Evolutionary conservation across 2,797 vertebrate genomes (phyloP).

Genomic region (Clarias pachynema): DNA sequence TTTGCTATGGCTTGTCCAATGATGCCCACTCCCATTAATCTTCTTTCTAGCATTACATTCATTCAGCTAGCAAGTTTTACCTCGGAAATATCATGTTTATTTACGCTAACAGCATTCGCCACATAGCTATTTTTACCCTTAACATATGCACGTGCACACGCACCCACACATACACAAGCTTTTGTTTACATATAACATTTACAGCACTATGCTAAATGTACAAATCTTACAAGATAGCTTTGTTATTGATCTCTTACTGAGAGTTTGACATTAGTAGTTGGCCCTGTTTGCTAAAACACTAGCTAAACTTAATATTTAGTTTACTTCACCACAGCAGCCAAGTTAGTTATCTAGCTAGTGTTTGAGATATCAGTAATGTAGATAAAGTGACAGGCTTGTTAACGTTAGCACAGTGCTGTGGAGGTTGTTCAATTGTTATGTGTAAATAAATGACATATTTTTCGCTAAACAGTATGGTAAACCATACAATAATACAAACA

Average conservation of each 20-base stretch:
- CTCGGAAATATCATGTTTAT: constrained; percentile 10
- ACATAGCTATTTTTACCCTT: constrained; percentile 1
- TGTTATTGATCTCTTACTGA: background rate
- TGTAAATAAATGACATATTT: background rate
- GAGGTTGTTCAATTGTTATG: background rate
- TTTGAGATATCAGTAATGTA: background rate
- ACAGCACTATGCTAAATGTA: background rate
- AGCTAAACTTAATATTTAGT: background rate
- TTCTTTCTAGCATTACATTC: constrained; percentile 11
- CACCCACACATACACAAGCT: background rate
- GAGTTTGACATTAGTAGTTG: constrained; percentile 1
- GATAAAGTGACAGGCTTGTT: background rate
- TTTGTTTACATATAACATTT: constrained; percentile 23
- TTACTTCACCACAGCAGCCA: background rate
- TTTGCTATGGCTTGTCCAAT: constrained; percentile 18
- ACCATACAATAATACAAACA: background rate
- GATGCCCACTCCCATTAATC: constrained; percentile 6
- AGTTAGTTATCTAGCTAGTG: background rate
- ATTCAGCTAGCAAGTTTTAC: constrained; percentile 6
- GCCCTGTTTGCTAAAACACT: background rate
- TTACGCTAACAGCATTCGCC: constrained; percentile 9
- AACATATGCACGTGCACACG: background rate
- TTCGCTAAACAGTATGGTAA: background rate
- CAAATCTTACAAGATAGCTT: background rate
- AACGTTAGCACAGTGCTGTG: background rate